Evolutionary conservation across 1,140 invertebrate genomes (phyloP), one percentile per base, ranked within the genome.

Genomic region (Bombus confusus): DNA sequence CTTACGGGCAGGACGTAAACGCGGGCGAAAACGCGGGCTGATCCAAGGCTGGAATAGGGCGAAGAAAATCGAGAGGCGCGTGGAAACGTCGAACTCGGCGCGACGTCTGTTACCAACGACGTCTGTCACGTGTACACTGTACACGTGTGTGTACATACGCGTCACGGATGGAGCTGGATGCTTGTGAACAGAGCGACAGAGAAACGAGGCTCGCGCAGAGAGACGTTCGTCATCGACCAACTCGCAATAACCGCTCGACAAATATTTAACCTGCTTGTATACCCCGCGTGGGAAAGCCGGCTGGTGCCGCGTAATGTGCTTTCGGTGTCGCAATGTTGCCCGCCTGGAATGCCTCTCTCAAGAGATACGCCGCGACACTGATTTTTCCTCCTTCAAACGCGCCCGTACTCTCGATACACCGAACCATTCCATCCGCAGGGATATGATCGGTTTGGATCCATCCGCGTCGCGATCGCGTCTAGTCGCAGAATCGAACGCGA

Each of bases 161-260:
- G 47, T 62, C 41, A n/a, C 12, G 34, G 28, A 9, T 5, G 39
- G 37, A 43, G 9, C 1, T 5, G 39, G 37, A 28, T 66, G 57
- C 18, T 41, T 25, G 57, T 28, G 22, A 43, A 41, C 31, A 31
- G 25, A 37, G 47, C 9, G 57, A 18, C 6, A 43, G 34, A 57
- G 25, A n/a, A 13, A 62, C 34, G 15, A 25, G 31, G 62, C 62
- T 31, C 34, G 28, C 6, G 52, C n/a, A 28, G 22, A 31, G n/a
- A 52, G n/a, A 41, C 18, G 47, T 68, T 83, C 73, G 62, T 86
- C 79, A 82, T 71, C 80, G 62, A 59, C 62, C 43, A 43, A 64
- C 1, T 64, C 69, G 86, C 64, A 90, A 90, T 86, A 90, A 84
- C 83, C 79, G 71, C 78, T 86, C 39, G 84, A 83, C 74, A 91